A percentile compares a stretch with the other conserved stretches of the same genome.
These are phyloP conservation scores for Tympanuchus pallidicinctus DNA, from an alignment of 2,113 vertebrate genomes.

Conservation along the genomic window DNA sequence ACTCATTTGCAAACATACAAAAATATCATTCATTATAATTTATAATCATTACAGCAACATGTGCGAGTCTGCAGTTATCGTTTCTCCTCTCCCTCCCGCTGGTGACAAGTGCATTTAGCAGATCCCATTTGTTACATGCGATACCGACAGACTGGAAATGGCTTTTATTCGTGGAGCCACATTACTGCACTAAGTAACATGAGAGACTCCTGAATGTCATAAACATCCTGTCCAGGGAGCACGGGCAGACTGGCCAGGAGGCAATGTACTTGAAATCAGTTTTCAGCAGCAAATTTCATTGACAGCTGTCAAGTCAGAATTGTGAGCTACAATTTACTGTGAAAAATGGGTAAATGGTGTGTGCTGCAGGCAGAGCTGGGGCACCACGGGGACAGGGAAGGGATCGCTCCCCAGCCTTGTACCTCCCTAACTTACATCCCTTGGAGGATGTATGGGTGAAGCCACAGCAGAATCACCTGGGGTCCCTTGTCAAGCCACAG, in stretches of 20 bases:
- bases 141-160: constrained; percentile 57
- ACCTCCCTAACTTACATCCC: neutral
- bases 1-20: constrained; percentile 34
- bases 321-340: constrained; percentile 23
- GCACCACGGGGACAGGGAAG: neutral
- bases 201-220: constrained; percentile 66
- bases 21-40: constrained; percentile 27
- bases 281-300: constrained; percentile 48
- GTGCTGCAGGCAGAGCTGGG: fast-evolving
- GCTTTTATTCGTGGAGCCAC: constrained; percentile 59
- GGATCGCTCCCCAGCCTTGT: neutral
- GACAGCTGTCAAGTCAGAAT: constrained; percentile 54
- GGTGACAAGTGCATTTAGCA: constrained; percentile 55
- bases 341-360: neutral
- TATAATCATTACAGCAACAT: neutral
- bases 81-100: neutral
- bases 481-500: constrained; percentile 11
- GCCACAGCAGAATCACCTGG: neutral
- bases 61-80: neutral
- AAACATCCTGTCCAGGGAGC: constrained; percentile 58
- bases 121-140: constrained; percentile 38
- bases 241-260: constrained; percentile 37
- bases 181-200: constrained; percentile 63
- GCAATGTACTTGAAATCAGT: constrained; percentile 58
- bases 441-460: neutral